Evolutionary conservation across 2,113 vertebrate genomes (phyloP).

Genomic region (Labeo rohita): DNA sequence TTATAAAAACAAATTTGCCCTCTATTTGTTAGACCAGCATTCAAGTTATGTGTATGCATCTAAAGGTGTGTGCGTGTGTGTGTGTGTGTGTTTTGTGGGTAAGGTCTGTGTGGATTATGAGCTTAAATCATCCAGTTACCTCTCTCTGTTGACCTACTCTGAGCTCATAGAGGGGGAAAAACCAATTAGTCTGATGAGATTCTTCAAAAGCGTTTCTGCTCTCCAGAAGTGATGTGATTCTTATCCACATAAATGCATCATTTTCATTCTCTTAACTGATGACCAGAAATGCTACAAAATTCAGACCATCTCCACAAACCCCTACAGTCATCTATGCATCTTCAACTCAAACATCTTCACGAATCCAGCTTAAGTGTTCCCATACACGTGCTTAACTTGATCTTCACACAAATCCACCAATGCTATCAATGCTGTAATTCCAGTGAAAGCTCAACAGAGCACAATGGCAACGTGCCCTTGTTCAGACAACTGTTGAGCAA

Average conservation of each 20-base stretch:
- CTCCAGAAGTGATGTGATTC: background rate
- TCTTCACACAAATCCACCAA: conserved; percentile 10
- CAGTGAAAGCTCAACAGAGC: background rate
- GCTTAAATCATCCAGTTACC: conserved; percentile 52
- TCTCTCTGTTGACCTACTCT: conserved; percentile 57
- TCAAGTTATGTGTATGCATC: background rate
- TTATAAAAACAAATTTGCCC: too few species aligned
- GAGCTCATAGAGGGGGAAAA: conserved; percentile 57
- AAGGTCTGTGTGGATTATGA: conserved; percentile 50
- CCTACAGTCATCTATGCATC: background rate
- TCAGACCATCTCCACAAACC: background rate
- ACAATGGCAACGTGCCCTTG: background rate
- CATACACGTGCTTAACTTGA: conserved; percentile 20
- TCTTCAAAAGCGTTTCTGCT: conserved; percentile 27
- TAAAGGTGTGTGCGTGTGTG: conserved; percentile 2
- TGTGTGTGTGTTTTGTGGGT: background rate
- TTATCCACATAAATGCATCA: background rate
- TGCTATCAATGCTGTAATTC: conserved; percentile 25
- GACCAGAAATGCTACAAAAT: background rate
- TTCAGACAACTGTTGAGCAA: conserved; percentile 16
- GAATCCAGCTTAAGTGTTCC: conserved; percentile 12
- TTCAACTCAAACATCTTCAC: background rate
- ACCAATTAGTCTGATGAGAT: conserved; percentile 70
- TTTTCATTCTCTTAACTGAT: background rate
- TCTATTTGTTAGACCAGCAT: background rate